Evolutionary conservation across 1,140 invertebrate species (phyloP), one percentile per base, ranked within the genome.

Genomic region (Psix sp.): DNA sequence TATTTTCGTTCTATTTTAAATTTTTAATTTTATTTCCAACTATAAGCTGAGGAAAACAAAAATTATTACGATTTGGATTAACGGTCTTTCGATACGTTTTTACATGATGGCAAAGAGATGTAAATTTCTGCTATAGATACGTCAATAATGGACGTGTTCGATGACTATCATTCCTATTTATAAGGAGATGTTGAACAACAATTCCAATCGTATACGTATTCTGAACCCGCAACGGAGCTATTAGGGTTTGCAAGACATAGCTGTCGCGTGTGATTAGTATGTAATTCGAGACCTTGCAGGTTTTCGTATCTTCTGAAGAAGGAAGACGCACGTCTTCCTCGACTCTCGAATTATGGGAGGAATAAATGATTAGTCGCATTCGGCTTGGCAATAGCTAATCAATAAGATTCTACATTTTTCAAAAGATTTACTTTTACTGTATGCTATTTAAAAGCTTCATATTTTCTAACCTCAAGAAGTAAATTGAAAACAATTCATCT

Each of bases 291-390:
- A 36, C 66, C 51, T 57, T 67, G 52, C 43, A 62, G 73, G 60
- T 67, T 73, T 62, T 60, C 54, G 45, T 13, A 29, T 57, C 38
- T 57, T 46, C 76, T 72, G 43, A 73, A 66, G 74, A 74, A 68
- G 75, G 71, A 68, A 71, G 60, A 60, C 63, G 74, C 79, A 78
- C 79, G 76, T 76, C 51, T 59, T 33, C 43, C 46, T 49, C 42
- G 43, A 65, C 49, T 60, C 35, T 49, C 51, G 74, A 78, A 70
- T 43, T 80, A 81, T 74, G 76, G 71, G 56, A 51, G 33, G 82
- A 84, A 84, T 83, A 82, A 84, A 78, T 83, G 71, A 84, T 83
- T 80, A 84, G 79, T 77, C 77, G 77, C 70, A 13, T 77, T 78
- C 65, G 78, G 79, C 83, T 84, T 79, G 79, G 82, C 79, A 78